Percentiles rank a stretch among this genome's conserved stretches.
Evolutionary conservation across 2,888 invertebrate species (phyloP).

Genomic region (Arge pagana): DNA sequence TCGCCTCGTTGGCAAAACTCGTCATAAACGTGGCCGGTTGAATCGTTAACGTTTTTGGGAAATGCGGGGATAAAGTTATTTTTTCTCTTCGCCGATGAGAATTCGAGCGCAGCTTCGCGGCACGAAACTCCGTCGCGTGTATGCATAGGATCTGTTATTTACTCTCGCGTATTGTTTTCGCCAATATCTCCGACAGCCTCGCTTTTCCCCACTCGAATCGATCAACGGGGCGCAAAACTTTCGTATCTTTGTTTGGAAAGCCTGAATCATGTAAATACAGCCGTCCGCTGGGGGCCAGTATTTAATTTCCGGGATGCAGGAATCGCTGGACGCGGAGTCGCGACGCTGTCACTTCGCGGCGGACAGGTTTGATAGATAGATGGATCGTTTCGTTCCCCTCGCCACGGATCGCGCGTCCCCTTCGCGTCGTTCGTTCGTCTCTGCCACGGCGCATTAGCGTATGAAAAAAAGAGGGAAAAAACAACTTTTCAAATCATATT

Average conservation of each 20-base stretch:
- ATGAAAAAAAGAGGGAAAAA: too few species aligned
- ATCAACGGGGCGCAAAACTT: conserved; percentile 18
- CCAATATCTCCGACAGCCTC: not conserved
- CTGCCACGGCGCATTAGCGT: too few species aligned
- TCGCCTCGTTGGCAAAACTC: too few species aligned
- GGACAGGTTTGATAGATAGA: conserved; percentile 25
- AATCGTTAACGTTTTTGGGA: too few species aligned
- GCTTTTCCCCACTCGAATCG: not conserved
- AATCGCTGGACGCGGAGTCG: conserved; percentile 21
- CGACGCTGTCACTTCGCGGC: conserved; percentile 34
- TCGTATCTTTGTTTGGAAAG: conserved; percentile 23
- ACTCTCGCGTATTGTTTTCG: not conserved
- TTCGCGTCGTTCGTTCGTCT: too few species aligned
- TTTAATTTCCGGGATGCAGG: conserved; percentile 46
- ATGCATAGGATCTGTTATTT: not conserved
- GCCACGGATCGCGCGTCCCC: too few species aligned
- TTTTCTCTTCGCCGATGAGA: not conserved
- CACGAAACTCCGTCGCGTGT: not conserved
- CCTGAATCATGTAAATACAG: conserved; percentile 22
- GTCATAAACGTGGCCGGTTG: too few species aligned
- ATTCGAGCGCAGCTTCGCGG: not conserved
- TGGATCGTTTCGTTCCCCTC: conserved; percentile 14
- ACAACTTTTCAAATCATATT: too few species aligned
- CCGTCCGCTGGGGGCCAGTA: conserved; percentile 34
- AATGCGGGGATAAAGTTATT: too few species aligned